Conservation (phyloP, 2,888 invertebrate species). For the Melinaea marsaeus region DNA sequence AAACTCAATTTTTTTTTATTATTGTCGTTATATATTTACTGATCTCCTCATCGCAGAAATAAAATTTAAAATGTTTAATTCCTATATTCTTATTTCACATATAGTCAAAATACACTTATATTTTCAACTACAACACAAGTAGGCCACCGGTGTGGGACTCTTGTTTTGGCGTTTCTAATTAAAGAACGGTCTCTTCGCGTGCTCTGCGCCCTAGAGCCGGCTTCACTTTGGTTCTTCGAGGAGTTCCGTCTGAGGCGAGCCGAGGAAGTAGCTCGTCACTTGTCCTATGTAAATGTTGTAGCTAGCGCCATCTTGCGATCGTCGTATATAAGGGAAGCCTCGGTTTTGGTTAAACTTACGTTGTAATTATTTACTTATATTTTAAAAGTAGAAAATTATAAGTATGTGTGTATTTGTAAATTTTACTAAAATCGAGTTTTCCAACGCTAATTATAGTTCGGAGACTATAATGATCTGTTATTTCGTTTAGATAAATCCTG, state of each 20-base stretch:
- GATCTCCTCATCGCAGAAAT: too few relatives aligned
- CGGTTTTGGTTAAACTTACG: conserved; percentile 15
- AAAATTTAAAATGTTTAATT: too few relatives aligned
- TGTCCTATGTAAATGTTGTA: conserved; percentile 54
- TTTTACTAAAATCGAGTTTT: conserved; percentile 20
- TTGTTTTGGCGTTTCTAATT: background rate
- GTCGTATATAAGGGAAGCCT: conserved; percentile 12
- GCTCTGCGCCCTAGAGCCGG: background rate
- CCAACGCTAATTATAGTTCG: conserved; percentile 25
- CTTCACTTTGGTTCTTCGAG: conserved; percentile 1
- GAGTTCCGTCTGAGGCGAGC: background rate
- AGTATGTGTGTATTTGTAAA: background rate
- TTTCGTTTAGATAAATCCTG: conserved; percentile 28
- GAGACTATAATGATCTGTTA: conserved; percentile 28
- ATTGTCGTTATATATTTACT: too few relatives aligned
- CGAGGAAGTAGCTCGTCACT: conserved; percentile 23
- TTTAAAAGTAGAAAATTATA: background rate
- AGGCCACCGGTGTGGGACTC: background rate
- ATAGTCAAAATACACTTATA: conserved; percentile 3
- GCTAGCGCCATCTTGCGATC: conserved; percentile 35
- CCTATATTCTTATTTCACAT: too few relatives aligned
- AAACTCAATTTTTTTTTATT: too few relatives aligned
- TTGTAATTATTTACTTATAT: background rate
- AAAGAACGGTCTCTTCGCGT: background rate
- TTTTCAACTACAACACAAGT: background rate